Evolutionary conservation across 2,113 vertebrate species (phyloP).

Genomic region (Sebastes schlegelii): DNA sequence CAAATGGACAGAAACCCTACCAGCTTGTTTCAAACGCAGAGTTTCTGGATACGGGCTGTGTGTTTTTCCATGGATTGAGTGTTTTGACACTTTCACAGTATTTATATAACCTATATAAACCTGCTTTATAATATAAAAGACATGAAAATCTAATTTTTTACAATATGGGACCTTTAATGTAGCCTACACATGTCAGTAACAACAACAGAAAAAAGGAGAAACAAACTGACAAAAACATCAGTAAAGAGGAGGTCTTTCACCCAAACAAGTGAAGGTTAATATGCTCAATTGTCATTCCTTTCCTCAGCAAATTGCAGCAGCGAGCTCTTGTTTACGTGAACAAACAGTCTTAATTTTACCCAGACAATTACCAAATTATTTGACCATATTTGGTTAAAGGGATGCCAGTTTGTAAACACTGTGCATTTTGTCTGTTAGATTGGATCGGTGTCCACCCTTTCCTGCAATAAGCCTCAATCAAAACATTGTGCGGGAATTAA

Average conservation of each 20-base stretch:
- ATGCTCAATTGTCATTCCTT: conserved; percentile 44
- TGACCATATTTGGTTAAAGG: conserved; percentile 67
- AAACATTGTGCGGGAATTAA: conserved; percentile 43
- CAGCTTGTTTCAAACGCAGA: too few species aligned
- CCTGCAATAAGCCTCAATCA: conserved; percentile 50
- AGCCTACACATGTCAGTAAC: background rate
- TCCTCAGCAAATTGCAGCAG: conserved; percentile 23
- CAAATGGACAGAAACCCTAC: too few species aligned
- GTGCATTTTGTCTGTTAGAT: conserved; percentile 37
- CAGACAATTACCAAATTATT: conserved; percentile 54
- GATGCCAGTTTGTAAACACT: conserved; percentile 75
- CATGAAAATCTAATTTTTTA: too few species aligned
- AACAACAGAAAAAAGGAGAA: background rate
- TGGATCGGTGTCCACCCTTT: conserved; percentile 71
- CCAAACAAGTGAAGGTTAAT: conserved; percentile 6
- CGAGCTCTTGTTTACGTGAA: conserved; percentile 29
- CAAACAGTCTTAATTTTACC: conserved; percentile 42
- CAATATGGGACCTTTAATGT: background rate
- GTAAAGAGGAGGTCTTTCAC: conserved; percentile 12
- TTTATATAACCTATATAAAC: too few species aligned
- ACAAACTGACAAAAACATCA: background rate
- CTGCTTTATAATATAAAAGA: too few species aligned
- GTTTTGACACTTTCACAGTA: too few species aligned
- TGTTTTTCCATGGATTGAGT: too few species aligned
- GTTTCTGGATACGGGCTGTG: too few species aligned